phyloP scores from a whole-genome alignment of 2,888 invertebrate genomes.

The Choristoneura rosaceana region DNA sequence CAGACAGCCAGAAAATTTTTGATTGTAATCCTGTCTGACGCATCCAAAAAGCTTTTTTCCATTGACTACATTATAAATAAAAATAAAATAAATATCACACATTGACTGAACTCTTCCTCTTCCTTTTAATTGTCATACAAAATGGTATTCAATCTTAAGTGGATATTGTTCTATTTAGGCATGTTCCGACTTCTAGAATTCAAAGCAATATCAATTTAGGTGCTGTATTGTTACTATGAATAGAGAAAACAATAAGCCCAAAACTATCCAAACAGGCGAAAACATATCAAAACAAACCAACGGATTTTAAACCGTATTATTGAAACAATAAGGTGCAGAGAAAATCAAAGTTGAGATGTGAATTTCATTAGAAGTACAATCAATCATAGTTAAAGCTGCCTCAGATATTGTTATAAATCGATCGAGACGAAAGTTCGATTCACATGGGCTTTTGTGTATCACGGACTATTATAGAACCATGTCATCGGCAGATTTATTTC shows the following conservation, averaged over 20 bases:
- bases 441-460: constrained; percentile 4
- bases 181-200: too few relatives aligned
- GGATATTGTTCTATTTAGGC: too few relatives aligned
- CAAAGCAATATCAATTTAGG: too few relatives aligned
- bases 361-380: constrained; percentile 29
- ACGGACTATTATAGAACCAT: not conserved
- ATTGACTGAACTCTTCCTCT: too few relatives aligned
- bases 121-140: too few relatives aligned
- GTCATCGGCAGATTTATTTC: not conserved
- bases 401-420: constrained; percentile 39
- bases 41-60: too few relatives aligned
- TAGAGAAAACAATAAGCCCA: not conserved
- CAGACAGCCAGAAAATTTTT: too few relatives aligned
- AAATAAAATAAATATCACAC: too few relatives aligned
- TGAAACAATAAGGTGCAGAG: not conserved
- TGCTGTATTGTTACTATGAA: not conserved
- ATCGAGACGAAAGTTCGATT: constrained; percentile 28
- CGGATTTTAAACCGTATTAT: not conserved
- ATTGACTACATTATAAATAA: too few relatives aligned
- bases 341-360: not conserved
- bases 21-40: too few relatives aligned
- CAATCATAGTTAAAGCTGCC: constrained; percentile 41
- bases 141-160: too few relatives aligned
- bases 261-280: not conserved
- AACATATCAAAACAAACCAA: not conserved